Base-by-base conservation (phyloP, 2,888 invertebrate species). In the Tyria jacobaeae region DNA sequence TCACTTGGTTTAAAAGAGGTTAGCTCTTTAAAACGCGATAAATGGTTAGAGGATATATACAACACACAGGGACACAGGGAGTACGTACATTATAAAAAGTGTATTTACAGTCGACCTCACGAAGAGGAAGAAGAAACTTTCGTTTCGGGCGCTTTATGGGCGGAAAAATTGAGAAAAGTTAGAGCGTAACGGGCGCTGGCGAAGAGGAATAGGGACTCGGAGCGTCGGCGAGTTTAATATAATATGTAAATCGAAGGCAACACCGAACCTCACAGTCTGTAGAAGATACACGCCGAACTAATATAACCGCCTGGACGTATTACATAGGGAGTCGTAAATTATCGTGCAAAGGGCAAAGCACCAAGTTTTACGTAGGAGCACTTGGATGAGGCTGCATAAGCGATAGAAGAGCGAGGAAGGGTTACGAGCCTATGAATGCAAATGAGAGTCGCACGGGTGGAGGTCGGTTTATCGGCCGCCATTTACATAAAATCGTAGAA, bases 111-210 rank as follows among this genome's bases (percentile, higher is more conserved):
- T 89, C 90, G 91, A 90, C 91, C 91, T 92, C 89, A 89, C 87
- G 91, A 89, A 85, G 88, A 84, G 88, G 88, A 87, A 83, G 89
- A 84, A 78, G 84, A 90, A 93, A 92, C 88, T 92, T 94, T 90
- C 87, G 87, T 90, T 89, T 89, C 87, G 89, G 89, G 84, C 88
- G 88, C 89, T 94, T 93, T 93, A 94, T 93, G 91, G 89, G 87
- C 88, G 91, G 92, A 94, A 93, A 93, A 93, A 93, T 94, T 93
- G 91, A 88, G 92, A 92, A 94, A 94, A 94, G 94, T 93, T 93
- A 84, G 86, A 89, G 87, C 90, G 91, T 92, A 92, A 92, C 92
- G 92, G 92, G 90, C 92, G 92, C 90, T 89, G 87, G 90, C 88
- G 87, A 85, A 84, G 87, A 86, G 84, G 85, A 84, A 82, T 83